These are phyloP conservation scores for Poeciliopsis infans DNA, from an alignment of 2,797 vertebrate species.

Conservation along the genomic window DNA sequence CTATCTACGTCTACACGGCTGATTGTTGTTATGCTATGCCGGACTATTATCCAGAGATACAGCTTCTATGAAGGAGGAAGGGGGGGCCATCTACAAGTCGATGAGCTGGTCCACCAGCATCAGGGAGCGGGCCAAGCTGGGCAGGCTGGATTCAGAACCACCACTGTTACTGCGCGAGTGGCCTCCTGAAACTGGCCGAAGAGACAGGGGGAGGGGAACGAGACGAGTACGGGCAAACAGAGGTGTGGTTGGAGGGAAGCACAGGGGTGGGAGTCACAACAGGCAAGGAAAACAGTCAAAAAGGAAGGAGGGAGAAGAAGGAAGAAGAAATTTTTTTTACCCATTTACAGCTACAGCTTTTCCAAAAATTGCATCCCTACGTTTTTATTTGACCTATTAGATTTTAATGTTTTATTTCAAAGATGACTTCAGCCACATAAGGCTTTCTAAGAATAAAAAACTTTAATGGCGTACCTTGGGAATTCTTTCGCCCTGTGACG, in stretches of 20 bases:
- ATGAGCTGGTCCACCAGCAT: conserved; percentile 99
- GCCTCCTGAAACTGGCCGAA: conserved; percentile 94
- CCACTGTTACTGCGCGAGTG: conserved; percentile 99
- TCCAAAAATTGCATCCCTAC: conserved; percentile 14
- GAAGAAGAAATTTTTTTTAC: conserved; percentile 54
- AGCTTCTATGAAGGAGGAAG: conserved; percentile 52
- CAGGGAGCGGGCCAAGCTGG: conserved; percentile 98
- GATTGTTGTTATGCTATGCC: conserved; percentile 70
- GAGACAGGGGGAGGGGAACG: conserved; percentile 69
- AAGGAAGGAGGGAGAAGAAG: conserved; percentile 34
- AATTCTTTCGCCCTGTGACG: conserved; percentile 94
- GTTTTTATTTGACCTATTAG: not conserved
- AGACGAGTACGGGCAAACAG: conserved; percentile 48
- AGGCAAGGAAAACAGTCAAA: conserved; percentile 57
- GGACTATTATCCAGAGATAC: conserved; percentile 70
- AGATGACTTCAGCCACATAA: conserved; percentile 13
- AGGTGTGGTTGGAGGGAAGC: conserved; percentile 30
- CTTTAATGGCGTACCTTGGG: conserved; percentile 88
- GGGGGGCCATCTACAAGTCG: conserved; percentile 83
- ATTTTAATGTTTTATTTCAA: not conserved
- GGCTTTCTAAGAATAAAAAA: not conserved
- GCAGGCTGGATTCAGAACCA: conserved; percentile 98
- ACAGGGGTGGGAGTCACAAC: conserved; percentile 54
- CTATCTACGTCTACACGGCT: conserved; percentile 68
- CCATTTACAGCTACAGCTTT: conserved; percentile 47